Evolutionary conservation across 2,888 invertebrate species (phyloP).

Genomic region (Orthosia cruda): DNA sequence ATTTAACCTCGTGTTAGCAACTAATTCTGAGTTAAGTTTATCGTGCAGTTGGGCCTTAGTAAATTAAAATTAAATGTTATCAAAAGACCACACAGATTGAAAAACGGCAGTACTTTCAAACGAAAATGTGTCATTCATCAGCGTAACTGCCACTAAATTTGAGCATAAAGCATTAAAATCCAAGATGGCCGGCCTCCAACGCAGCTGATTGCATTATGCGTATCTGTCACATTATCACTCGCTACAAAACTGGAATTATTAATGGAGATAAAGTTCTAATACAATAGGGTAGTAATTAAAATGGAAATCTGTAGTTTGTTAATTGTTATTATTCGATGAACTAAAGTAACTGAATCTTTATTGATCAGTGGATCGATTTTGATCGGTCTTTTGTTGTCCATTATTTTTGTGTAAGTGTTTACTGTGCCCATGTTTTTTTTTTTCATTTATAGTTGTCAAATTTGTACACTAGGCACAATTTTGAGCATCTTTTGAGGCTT

Average conservation of each 20-base stretch:
- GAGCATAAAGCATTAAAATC: conserved; percentile 10
- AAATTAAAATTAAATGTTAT: too few species aligned
- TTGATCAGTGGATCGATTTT: background rate
- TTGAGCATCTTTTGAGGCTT: too few species aligned
- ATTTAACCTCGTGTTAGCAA: too few species aligned
- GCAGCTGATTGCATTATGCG: conserved; percentile 40
- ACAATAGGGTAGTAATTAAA: conserved; percentile 24
- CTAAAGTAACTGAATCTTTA: background rate
- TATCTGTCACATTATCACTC: conserved; percentile 27
- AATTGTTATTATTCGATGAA: background rate
- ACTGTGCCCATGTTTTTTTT: too few species aligned
- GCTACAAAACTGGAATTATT: conserved; percentile 42
- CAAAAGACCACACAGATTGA: conserved; percentile 23
- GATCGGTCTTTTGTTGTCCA: too few species aligned
- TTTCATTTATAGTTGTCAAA: too few species aligned
- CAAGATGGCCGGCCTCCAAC: conserved; percentile 35
- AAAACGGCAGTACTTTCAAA: conserved; percentile 39
- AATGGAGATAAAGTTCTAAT: conserved; percentile 25
- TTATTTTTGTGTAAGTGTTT: too few species aligned
- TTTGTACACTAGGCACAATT: too few species aligned
- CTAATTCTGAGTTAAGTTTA: too few species aligned
- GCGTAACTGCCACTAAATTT: conserved; percentile 37
- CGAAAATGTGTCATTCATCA: conserved; percentile 24
- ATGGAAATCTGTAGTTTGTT: background rate
- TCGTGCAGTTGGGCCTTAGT: too few species aligned